phyloP scores from a whole-genome alignment of 1,140 invertebrate species.

The Teleogryllus occipitalis region DNA sequence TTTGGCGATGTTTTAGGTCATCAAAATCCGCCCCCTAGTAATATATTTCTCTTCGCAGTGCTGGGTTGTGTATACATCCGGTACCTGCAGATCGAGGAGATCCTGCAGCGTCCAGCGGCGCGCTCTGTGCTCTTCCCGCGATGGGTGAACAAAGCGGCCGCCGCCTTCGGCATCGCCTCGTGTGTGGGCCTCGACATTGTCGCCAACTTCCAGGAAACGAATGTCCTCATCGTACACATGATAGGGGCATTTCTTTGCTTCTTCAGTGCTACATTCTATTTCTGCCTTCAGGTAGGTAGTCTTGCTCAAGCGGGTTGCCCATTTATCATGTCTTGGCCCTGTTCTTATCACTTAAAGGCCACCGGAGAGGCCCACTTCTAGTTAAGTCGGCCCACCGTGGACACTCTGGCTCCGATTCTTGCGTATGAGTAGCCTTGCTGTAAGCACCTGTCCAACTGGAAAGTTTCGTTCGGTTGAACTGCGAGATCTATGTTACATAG shows the following conservation, averaged over 20 bases:
- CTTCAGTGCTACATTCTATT: slow-evolving; percentile 55
- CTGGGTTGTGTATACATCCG: slow-evolving; percentile 37
- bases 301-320: too few species aligned
- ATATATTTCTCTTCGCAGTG: slow-evolving; percentile 29
- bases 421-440: too few species aligned
- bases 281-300: slow-evolving; percentile 50
- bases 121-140: slow-evolving; percentile 27
- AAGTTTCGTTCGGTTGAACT: too few species aligned
- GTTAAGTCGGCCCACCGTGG: too few species aligned
- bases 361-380: too few species aligned
- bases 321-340: too few species aligned
- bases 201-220: slow-evolving; percentile 70
- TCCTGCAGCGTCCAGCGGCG: slow-evolving; percentile 22
- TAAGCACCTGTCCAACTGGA: too few species aligned
- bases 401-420: too few species aligned
- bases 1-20: too few species aligned
- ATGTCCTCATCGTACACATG: slow-evolving; percentile 57
- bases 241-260: slow-evolving; percentile 62
- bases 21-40: too few species aligned
- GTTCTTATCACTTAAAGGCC: too few species aligned
- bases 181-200: slow-evolving; percentile 59
- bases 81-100: slow-evolving; percentile 35
- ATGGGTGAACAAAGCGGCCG: slow-evolving; percentile 44
- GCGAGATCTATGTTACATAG: too few species aligned
- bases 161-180: slow-evolving; percentile 49